These are phyloP conservation scores for Heliangelus exortis DNA, from an alignment of 2,797 vertebrate species.

Conservation along the genomic window DNA sequence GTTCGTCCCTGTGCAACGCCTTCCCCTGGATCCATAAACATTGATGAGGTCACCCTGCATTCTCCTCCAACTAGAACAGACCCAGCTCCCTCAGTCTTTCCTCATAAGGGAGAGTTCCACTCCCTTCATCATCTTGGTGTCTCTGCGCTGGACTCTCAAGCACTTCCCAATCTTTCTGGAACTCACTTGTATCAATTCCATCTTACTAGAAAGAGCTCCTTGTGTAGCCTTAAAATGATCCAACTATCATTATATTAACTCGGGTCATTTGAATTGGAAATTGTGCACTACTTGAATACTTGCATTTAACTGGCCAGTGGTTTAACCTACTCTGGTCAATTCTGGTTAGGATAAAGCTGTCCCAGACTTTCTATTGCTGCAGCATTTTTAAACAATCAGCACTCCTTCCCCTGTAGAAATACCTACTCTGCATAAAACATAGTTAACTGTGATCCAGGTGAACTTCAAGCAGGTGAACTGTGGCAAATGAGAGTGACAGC, in stretches of 20 bases:
- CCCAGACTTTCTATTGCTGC: background rate
- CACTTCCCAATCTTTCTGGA: too few species aligned
- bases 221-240: conserved; percentile 33
- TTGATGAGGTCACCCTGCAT: too few species aligned
- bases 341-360: background rate
- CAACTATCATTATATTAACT: conserved; percentile 1
- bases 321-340: background rate
- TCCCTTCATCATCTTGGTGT: too few species aligned
- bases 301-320: background rate
- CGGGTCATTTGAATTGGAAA: background rate
- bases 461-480: background rate
- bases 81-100: too few species aligned
- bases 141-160: too few species aligned
- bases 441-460: background rate
- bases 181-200: background rate
- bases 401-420: background rate
- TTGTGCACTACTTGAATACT: background rate
- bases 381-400: background rate
- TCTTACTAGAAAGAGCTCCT: conserved; percentile 13
- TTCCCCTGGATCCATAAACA: too few species aligned
- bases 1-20: too few species aligned
- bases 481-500: background rate
- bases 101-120: too few species aligned
- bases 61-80: too few species aligned
- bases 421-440: background rate